Conservation (phyloP, 2,888 invertebrate species). For the Nephrotoma flavescens region DNA sequence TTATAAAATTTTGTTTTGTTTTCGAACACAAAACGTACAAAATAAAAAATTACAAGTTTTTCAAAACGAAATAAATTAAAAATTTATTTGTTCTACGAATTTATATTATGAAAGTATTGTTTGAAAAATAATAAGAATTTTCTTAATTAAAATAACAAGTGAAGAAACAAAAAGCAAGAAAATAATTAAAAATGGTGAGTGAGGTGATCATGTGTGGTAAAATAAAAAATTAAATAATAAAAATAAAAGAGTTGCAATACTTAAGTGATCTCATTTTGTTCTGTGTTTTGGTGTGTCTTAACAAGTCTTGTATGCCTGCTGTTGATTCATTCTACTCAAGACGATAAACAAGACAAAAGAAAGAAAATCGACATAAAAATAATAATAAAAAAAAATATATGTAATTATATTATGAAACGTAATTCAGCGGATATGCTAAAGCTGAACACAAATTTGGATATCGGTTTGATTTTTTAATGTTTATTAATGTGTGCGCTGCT, state of each 20-base stretch:
- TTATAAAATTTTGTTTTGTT: not conserved
- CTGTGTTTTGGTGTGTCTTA: not conserved
- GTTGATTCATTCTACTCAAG: not conserved
- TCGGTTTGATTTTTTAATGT: not conserved
- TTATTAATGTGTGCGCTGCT: not conserved
- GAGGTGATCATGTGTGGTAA: not conserved
- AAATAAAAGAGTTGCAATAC: not conserved
- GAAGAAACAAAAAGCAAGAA: not conserved
- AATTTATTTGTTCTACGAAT: not conserved
- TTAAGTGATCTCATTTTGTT: not conserved
- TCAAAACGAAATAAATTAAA: not conserved
- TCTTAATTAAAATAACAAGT: not conserved
- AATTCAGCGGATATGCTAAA: not conserved
- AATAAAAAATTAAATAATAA: not conserved
- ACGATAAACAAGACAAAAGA: not conserved
- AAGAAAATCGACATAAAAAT: not conserved
- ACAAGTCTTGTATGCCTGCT: not conserved
- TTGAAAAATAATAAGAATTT: not conserved
- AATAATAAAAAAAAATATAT: not conserved
- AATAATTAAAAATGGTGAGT: not conserved
- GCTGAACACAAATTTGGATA: not conserved
- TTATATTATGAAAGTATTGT: not conserved
- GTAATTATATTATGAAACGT: not conserved
- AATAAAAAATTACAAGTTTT: not conserved
- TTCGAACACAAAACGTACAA: not conserved